These are phyloP conservation scores for Drosophila tsacasi DNA, from an alignment of 1,140 invertebrate species.

Conservation along the genomic window DNA sequence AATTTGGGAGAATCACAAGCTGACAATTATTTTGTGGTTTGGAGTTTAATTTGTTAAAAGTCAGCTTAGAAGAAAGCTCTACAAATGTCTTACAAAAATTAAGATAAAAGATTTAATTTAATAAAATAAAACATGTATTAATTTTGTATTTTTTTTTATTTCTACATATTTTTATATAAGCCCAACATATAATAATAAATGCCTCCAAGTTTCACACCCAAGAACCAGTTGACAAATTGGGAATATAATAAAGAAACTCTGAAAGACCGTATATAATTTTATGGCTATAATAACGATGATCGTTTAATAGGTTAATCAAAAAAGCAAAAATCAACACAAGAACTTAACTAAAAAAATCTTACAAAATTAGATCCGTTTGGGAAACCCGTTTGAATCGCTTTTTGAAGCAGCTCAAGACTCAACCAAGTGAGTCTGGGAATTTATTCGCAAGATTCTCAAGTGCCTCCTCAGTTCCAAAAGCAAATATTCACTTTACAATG, in stretches of 20 bases:
- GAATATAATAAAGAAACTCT: neutral
- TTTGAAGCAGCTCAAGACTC: neutral
- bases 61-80: neutral
- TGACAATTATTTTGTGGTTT: conserved; percentile 4
- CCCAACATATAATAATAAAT: too few relatives aligned
- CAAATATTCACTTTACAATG: conserved; percentile 24
- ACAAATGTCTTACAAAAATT: neutral
- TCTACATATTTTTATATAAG: too few relatives aligned
- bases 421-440: conserved; percentile 24
- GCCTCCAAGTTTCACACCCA: neutral
- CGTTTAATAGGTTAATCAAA: neutral
- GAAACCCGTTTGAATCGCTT: conserved; percentile 22
- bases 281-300: neutral
- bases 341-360: neutral
- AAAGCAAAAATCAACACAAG: neutral
- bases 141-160: too few relatives aligned
- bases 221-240: conserved; percentile 24
- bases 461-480: conserved; percentile 1
- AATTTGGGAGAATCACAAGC: neutral
- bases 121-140: too few relatives aligned
- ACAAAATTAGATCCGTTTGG: conserved; percentile 29
- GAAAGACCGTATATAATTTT: neutral
- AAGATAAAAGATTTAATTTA: neutral
- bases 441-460: conserved; percentile 8
- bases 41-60: neutral